Conservation (phyloP, 2,888 invertebrate genomes). For the Lasioglossum oenotherae region DNA sequence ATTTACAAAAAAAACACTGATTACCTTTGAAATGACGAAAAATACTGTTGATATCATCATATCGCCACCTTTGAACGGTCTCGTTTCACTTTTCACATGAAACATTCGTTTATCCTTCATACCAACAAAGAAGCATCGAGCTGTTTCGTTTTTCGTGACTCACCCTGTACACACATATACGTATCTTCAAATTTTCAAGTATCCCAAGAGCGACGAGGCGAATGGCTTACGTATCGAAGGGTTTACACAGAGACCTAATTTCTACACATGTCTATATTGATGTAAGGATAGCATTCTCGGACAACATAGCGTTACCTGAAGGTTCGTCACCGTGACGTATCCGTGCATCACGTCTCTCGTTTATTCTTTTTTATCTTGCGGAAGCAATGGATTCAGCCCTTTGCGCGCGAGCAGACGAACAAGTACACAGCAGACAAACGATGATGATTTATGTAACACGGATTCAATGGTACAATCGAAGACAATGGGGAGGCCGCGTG, state of each 20-base stretch:
- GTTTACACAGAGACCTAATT: slow-evolving; percentile 4
- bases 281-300: neutral
- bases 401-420: slow-evolving; percentile 19
- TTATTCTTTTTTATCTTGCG: neutral
- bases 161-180: neutral
- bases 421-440: slow-evolving; percentile 4
- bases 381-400: slow-evolving; percentile 10
- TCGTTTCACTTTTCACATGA: no score
- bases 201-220: slow-evolving; percentile 20
- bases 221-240: slow-evolving; percentile 33
- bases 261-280: slow-evolving; percentile 8
- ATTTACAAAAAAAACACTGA: no score
- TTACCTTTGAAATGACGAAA: no score
- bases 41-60: no score
- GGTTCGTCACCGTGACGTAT: neutral
- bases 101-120: no score
- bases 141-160: no score
- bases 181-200: neutral
- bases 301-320: slow-evolving; percentile 8
- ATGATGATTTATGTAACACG: neutral
- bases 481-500: slow-evolving; percentile 2
- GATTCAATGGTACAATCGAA: slow-evolving; percentile 4
- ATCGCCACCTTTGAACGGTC: no score
- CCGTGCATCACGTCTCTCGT: neutral
- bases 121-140: no score